Conservation (phyloP, 1,140 invertebrate species). For the Matsumurasca onukii region DNA sequence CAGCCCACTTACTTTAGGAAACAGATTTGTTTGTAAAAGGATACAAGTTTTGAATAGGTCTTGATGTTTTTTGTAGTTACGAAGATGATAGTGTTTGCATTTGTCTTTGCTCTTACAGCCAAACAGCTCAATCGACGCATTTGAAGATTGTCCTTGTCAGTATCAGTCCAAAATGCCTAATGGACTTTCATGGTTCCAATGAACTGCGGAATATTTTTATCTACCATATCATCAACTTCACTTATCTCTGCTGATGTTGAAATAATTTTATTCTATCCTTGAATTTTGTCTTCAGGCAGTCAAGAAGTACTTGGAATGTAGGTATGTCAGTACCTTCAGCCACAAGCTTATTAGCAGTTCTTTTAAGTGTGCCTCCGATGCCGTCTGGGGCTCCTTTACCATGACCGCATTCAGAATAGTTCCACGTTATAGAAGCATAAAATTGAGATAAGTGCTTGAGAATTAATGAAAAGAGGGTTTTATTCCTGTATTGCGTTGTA, state of each 20-base stretch:
- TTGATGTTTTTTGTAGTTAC: background rate
- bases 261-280: background rate
- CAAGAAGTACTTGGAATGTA: background rate
- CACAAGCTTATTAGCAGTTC: slow-evolving; percentile 45
- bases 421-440: slow-evolving; percentile 46
- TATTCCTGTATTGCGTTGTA: slow-evolving; percentile 38
- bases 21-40: background rate
- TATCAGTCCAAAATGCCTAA: slow-evolving; percentile 14
- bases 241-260: background rate
- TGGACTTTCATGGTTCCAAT: slow-evolving; percentile 18
- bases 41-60: background rate
- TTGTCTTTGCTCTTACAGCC: background rate
- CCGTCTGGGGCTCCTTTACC: slow-evolving; percentile 52
- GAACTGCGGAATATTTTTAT: background rate
- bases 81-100: background rate
- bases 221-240: slow-evolving; percentile 9
- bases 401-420: slow-evolving; percentile 50
- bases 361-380: slow-evolving; percentile 49
- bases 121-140: slow-evolving; percentile 10
- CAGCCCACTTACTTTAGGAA: background rate
- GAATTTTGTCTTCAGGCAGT: background rate
- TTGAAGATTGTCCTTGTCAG: background rate
- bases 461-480: slow-evolving; percentile 37
- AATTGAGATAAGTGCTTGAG: slow-evolving; percentile 32
- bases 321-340: slow-evolving; percentile 44